Percentiles rank a stretch among this genome's conserved stretches.
Evolutionary conservation across 2,888 invertebrate species (phyloP).

Genomic region (Salticus scenicus): DNA sequence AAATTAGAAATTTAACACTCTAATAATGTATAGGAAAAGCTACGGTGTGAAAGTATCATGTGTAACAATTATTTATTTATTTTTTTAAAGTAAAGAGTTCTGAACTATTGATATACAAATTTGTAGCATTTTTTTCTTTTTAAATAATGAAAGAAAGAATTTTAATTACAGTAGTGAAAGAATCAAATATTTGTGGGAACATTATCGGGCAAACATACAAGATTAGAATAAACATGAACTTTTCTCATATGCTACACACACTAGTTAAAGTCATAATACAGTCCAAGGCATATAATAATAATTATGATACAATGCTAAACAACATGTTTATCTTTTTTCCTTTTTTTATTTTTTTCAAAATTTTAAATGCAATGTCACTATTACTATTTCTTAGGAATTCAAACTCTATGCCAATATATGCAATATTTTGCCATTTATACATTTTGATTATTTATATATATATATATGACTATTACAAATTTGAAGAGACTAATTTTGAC

Average conservation of each 20-base stretch:
- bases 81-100: slow-evolving; percentile 9
- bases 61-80: slow-evolving; percentile 47
- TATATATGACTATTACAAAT: background rate
- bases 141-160: too few species aligned
- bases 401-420: background rate
- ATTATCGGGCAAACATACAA: background rate
- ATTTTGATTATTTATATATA: slow-evolving; percentile 5
- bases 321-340: background rate
- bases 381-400: background rate
- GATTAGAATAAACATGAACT: background rate
- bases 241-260: slow-evolving; percentile 5
- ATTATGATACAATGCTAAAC: slow-evolving; percentile 18
- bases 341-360: background rate
- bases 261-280: slow-evolving; percentile 11
- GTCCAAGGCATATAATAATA: slow-evolving; percentile 17
- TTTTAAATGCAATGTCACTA: slow-evolving; percentile 4
- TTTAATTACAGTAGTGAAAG: background rate
- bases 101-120: background rate
- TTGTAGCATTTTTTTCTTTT: background rate
- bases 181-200: background rate
- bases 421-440: slow-evolving; percentile 11
- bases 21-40: slow-evolving; percentile 38
- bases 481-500: slow-evolving; percentile 3
- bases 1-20: background rate
- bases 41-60: slow-evolving; percentile 68